Percentiles rank a stretch among this genome's conserved stretches.
Evolutionary conservation across 2,888 invertebrate genomes (phyloP).

Genomic region (Coremacera marginata): DNA sequence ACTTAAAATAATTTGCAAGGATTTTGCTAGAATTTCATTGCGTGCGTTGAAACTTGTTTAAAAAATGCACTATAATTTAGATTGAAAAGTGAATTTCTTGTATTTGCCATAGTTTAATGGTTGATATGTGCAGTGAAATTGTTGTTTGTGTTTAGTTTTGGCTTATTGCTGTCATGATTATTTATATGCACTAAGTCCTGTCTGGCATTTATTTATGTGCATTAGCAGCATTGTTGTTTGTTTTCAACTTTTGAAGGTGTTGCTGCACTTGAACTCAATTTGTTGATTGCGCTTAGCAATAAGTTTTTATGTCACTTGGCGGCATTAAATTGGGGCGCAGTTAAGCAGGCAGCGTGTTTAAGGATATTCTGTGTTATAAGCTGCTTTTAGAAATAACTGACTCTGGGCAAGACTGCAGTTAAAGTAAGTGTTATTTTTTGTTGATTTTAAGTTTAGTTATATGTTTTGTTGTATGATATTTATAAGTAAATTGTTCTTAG

Average conservation of each 20-base stretch:
- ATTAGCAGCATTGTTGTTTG: not conserved
- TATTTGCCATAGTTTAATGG: not conserved
- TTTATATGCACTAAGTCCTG: not conserved
- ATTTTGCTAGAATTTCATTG: not conserved
- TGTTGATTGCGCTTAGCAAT: not conserved
- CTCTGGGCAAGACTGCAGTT: too few species aligned
- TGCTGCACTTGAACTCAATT: constrained; percentile 34
- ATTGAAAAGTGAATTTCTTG: constrained; percentile 27
- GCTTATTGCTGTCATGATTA: not conserved
- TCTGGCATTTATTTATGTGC: not conserved
- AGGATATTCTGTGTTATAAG: not conserved
- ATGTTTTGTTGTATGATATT: too few species aligned
- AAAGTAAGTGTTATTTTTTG: too few species aligned
- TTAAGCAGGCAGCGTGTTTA: not conserved
- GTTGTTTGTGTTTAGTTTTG: not conserved
- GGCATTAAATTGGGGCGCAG: not conserved
- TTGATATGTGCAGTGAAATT: not conserved
- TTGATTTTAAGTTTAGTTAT: too few species aligned
- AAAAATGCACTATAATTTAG: not conserved
- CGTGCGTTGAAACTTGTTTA: not conserved
- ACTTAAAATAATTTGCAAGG: constrained; percentile 1
- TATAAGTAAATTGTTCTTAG: too few species aligned
- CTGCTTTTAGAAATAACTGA: too few species aligned
- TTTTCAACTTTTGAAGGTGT: not conserved
- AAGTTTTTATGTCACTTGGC: not conserved